Evolutionary conservation across 2,797 vertebrate genomes (phyloP), one percentile per base, ranked within the genome.

Genomic region (Percopsis omiscomaycus): DNA sequence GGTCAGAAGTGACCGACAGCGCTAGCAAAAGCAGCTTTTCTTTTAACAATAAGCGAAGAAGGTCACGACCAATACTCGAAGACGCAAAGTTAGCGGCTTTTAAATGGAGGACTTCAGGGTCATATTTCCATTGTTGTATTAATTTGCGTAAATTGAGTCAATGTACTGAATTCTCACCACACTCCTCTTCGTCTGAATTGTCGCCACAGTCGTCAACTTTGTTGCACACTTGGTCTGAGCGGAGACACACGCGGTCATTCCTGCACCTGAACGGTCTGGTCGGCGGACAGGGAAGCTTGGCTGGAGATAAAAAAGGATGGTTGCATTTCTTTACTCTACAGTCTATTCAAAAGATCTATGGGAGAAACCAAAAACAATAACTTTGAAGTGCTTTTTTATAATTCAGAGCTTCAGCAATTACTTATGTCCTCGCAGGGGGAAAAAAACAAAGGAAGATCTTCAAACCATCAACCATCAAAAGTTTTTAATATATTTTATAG

Each of bases 111-210:
- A 14, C 47, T 48, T 15, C n/a, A 15, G 11, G 47, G 47, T 2
- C n/a, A 15, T 12, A 42, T 42, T 42, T 37, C 14, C 37, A 46
- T 37, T 64, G 65, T 0, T 10, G 42, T 3, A 14, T 28, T 27
- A 44, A 46, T 2, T n/a, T 14, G 3, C 11, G 42, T 12, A 8
- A 30, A 54, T 14, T n/a, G 46, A 57, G 12, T 29, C 2, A 16
- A 32, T 44, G 55, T n/a, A 27, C 51, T 42, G 4, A 57, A 30
- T n/a, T 15, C 91, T 91, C 92, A 95, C 94, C 94, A 22, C 97
- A 99, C 81, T 94, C 92, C 61, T 96, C 95, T 88, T 99, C 98
- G 59, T 99, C 98, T 0, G 98, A 97, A 83, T 94, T 95, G 89
- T 99, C 97, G 0, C 96, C 96, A 9, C 98, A 99, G 82, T 99